Conservation (phyloP, 2,113 vertebrate genomes). For the Eurystomus gularis region DNA sequence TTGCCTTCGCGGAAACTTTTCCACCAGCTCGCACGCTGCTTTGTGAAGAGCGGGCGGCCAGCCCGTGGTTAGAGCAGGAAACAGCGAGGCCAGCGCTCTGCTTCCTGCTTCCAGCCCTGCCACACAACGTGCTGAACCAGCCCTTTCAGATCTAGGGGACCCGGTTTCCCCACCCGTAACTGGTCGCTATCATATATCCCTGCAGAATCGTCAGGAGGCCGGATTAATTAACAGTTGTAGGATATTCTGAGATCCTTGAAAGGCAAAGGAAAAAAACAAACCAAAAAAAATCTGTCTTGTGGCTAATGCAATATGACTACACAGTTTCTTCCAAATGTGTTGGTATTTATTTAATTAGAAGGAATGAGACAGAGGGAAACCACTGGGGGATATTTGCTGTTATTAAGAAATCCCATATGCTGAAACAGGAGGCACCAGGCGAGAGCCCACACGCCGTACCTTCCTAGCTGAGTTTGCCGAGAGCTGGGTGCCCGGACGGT, state of each 20-base stretch:
- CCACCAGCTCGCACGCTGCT: not conserved
- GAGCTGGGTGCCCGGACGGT: not conserved
- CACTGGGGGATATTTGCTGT: not conserved
- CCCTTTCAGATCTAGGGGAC: not conserved
- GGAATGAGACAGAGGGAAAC: not conserved
- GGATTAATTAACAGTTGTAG: not conserved
- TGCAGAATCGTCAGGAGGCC: not conserved
- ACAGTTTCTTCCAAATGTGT: not conserved
- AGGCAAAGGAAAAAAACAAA: not conserved
- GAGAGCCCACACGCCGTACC: rapidly evolving
- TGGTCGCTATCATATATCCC: not conserved
- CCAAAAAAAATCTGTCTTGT: no score
- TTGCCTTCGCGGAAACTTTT: not conserved
- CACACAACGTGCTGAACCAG: not conserved
- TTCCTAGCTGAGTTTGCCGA: not conserved
- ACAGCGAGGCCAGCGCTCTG: not conserved
- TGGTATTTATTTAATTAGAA: constrained; percentile 54
- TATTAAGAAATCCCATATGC: constrained; percentile 9
- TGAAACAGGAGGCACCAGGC: constrained; percentile 3
- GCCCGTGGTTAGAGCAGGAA: not conserved
- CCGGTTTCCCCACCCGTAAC: not conserved
- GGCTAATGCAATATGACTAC: not conserved
- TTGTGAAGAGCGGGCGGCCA: not conserved
- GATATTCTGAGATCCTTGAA: not conserved
- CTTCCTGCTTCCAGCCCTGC: constrained; percentile 1